Conservation (phyloP, 2,888 invertebrate species). For the Bombylius discolor region DNA sequence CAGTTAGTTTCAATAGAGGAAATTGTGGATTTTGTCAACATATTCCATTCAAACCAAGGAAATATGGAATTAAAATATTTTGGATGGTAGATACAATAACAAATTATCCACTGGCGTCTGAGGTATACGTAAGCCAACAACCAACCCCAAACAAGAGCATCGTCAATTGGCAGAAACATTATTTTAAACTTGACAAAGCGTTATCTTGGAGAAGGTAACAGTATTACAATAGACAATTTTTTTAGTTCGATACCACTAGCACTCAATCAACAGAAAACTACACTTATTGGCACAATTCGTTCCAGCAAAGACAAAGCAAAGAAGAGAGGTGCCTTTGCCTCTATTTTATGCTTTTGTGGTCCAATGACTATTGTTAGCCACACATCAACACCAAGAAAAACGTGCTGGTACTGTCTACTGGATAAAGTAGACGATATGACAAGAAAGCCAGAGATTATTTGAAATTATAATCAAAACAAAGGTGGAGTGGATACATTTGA, state of each 20-base stretch:
- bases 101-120: neutral
- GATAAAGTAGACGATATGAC: conserved; percentile 1
- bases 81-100: conserved; percentile 1
- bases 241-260: neutral
- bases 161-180: neutral
- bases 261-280: neutral
- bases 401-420: conserved; percentile 4
- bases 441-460: conserved; percentile 15
- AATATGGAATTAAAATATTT: conserved; percentile 5
- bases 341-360: conserved; percentile 3
- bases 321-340: neutral
- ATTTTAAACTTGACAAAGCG: neutral
- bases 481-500: conserved; percentile 17
- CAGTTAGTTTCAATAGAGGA: conserved; percentile 3
- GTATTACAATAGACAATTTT: conserved; percentile 3
- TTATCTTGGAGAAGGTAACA: neutral
- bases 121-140: neutral
- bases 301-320: neutral
- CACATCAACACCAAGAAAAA: conserved; percentile 7
- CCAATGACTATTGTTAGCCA: neutral
- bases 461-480: conserved; percentile 16
- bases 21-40: conserved; percentile 4
- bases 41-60: conserved; percentile 1
- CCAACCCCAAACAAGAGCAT: neutral
- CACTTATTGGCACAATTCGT: neutral